phyloP scores from a whole-genome alignment of 2,888 invertebrate genomes.

The Diploptera punctata region DNA sequence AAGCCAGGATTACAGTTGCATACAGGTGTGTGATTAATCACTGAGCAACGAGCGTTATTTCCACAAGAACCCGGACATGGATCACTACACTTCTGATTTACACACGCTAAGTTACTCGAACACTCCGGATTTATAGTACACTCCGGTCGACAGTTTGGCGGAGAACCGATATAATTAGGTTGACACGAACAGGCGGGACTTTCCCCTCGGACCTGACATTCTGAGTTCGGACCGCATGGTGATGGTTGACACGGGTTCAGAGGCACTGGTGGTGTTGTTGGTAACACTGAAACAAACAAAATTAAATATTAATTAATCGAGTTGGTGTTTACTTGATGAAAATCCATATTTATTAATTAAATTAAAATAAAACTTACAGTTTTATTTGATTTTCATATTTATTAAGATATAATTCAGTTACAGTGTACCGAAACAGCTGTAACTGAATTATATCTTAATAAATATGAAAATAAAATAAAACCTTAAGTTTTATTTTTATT shows the following conservation, averaged over 20 bases:
- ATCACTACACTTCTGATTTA: conserved; percentile 73
- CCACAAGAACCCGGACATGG: conserved; percentile 80
- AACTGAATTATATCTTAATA: too few species aligned
- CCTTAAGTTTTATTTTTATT: too few species aligned
- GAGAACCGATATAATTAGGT: conserved; percentile 45
- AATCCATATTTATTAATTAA: too few species aligned
- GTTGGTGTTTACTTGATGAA: too few species aligned
- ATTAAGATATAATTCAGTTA: too few species aligned
- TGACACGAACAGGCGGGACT: conserved; percentile 54
- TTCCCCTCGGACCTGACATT: conserved; percentile 78
- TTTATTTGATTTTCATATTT: too few species aligned
- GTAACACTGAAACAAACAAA: conserved; percentile 38
- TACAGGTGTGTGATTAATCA: conserved; percentile 76
- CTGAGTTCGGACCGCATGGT: conserved; percentile 81
- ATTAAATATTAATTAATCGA: too few species aligned
- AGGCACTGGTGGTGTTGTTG: conserved; percentile 45
- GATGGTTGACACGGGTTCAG: conserved; percentile 48
- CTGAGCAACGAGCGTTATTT: conserved; percentile 72
- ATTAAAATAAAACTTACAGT: too few species aligned
- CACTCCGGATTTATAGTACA: conserved; percentile 78
- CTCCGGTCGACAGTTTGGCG: conserved; percentile 70
- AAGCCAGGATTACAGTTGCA: conserved; percentile 73
- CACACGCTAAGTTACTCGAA: conserved; percentile 69
- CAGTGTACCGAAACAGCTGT: too few species aligned
- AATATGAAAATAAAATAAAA: too few species aligned